Evolutionary conservation across 2,113 vertebrate genomes (phyloP).

Genomic region (Oreochromis tanganicae): DNA sequence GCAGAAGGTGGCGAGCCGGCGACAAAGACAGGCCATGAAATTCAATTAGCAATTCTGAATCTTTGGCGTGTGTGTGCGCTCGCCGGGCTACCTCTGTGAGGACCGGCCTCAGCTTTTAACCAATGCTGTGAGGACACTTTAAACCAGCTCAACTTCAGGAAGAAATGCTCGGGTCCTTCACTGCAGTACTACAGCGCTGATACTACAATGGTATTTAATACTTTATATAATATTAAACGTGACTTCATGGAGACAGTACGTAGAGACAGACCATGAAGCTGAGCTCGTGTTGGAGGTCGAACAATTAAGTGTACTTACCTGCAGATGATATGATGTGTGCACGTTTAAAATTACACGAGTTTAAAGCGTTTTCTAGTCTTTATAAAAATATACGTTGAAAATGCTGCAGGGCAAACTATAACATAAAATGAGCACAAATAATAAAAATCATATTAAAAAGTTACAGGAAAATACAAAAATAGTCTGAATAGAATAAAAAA

Average conservation of each 20-base stretch:
- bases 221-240: background rate
- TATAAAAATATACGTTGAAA: background rate
- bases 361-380: background rate
- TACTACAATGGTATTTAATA: background rate
- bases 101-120: background rate
- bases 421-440: background rate
- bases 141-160: background rate
- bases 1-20: conserved; percentile 47
- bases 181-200: background rate
- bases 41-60: conserved; percentile 39
- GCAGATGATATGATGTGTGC: background rate
- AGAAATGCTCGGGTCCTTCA: background rate
- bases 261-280: background rate
- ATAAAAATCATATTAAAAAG: background rate
- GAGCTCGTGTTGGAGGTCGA: background rate
- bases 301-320: background rate
- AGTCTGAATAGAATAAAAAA: background rate
- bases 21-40: conserved; percentile 53
- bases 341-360: background rate
- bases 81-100: background rate
- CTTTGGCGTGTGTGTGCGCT: background rate
- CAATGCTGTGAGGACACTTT: background rate
- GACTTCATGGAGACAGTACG: background rate
- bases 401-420: background rate
- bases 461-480: background rate